These are phyloP conservation scores for Columba guinea DNA, from an alignment of 2,797 vertebrate species.

Conservation along the genomic window DNA sequence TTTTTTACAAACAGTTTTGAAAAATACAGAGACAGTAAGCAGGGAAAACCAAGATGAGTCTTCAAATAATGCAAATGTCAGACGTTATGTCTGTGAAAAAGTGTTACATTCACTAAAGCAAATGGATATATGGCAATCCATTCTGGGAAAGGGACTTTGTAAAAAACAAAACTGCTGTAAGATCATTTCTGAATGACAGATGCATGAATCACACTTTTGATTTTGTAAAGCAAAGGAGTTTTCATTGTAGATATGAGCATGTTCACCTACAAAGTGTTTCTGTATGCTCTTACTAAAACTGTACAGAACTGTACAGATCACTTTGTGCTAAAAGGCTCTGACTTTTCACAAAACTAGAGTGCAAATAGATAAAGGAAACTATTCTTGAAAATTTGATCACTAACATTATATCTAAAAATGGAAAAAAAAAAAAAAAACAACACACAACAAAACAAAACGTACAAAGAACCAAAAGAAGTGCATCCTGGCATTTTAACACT, in stretches of 20 bases:
- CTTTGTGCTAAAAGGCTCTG: neutral
- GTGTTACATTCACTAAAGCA: neutral
- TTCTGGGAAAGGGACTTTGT: neutral
- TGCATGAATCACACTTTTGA: neutral
- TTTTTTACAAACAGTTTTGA: neutral
- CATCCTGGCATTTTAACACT: neutral
- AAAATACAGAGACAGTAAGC: neutral
- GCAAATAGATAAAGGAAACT: neutral
- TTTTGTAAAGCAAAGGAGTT: neutral
- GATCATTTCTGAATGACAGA: neutral
- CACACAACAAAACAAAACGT: neutral
- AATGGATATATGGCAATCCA: neutral
- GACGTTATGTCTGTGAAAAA: neutral
- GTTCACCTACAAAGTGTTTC: neutral
- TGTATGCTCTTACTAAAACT: neutral
- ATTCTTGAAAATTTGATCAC: neutral
- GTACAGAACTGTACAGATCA: neutral
- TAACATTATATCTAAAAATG: neutral
- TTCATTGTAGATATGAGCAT: neutral
- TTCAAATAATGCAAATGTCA: neutral
- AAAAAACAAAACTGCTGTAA: neutral
- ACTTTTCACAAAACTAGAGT: neutral
- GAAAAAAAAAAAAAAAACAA: too few species aligned
- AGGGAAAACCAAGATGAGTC: neutral
- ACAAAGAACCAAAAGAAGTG: neutral